Evolutionary conservation across 2,888 invertebrate genomes (phyloP).

Genomic region (Chymomyza amoena): DNA sequence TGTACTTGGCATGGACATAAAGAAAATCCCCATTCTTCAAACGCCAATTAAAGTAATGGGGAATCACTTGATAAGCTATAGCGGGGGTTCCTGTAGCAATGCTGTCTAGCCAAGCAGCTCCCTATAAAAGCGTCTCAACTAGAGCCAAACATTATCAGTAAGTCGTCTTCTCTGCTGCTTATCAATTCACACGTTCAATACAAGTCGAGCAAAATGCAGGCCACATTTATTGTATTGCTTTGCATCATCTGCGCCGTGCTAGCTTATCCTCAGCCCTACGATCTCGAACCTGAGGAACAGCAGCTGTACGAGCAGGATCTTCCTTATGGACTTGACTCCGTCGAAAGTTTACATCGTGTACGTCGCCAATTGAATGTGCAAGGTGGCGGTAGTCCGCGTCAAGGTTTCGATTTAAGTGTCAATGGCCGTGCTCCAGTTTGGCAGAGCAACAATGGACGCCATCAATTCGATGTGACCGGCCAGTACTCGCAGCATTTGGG

Average conservation of each 20-base stretch:
- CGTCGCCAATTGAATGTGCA: slow-evolving; percentile 27
- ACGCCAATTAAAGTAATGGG: slow-evolving; percentile 13
- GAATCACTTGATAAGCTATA: slow-evolving; percentile 26
- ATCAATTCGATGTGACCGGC: slow-evolving; percentile 61
- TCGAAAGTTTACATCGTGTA: background rate
- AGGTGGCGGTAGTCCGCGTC: slow-evolving; percentile 42
- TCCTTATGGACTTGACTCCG: background rate
- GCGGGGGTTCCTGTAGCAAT: background rate
- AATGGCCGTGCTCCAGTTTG: slow-evolving; percentile 59
- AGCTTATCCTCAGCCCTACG: slow-evolving; percentile 23
- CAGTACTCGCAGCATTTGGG: slow-evolving; percentile 68
- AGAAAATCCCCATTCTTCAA: slow-evolving; percentile 10
- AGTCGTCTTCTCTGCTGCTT: slow-evolving; percentile 2
- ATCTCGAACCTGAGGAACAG: background rate
- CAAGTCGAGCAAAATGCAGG: slow-evolving; percentile 7
- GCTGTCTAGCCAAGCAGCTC: background rate
- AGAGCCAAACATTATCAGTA: background rate
- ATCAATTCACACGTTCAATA: slow-evolving; percentile 13
- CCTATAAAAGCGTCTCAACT: slow-evolving; percentile 30
- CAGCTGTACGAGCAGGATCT: background rate
- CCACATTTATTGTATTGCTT: slow-evolving; percentile 2
- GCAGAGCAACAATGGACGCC: slow-evolving; percentile 67
- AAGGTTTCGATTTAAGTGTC: slow-evolving; percentile 54
- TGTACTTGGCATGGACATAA: background rate
- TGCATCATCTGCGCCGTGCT: slow-evolving; percentile 4